A percentile compares a stretch with the other conserved stretches of the same genome.
These are phyloP conservation scores for Epicauta chinensis DNA, from an alignment of 1,140 invertebrate genomes.

Conservation along the genomic window DNA sequence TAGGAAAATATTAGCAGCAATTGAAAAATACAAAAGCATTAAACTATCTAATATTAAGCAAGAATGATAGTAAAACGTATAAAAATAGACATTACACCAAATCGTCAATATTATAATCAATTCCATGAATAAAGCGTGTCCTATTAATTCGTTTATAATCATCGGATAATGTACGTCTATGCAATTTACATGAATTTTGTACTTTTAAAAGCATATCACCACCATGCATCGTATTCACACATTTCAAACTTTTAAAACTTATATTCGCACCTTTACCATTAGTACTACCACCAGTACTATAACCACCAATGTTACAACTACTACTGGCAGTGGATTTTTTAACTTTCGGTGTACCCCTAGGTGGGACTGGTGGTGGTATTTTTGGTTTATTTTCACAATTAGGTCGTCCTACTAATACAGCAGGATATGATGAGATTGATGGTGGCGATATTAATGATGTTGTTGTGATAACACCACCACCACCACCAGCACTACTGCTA, in stretches of 20 bases:
- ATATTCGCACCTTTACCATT: conserved; percentile 38
- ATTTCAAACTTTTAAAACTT: conserved; percentile 7
- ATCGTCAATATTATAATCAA: too few species aligned
- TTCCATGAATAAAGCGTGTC: too few species aligned
- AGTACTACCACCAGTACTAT: conserved; percentile 37
- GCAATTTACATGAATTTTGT: too few species aligned
- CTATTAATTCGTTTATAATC: too few species aligned
- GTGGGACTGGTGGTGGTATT: conserved; percentile 74
- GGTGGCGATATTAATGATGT: conserved; percentile 53
- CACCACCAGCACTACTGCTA: too few species aligned
- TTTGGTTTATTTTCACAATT: conserved; percentile 51
- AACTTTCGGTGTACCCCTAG: conserved; percentile 64
- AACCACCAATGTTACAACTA: too few species aligned
- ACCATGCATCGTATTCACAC: conserved; percentile 3
- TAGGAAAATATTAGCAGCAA: background rate
- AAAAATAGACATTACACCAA: background rate
- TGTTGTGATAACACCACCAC: conserved; percentile 22
- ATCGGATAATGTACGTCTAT: too few species aligned
- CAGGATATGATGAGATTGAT: conserved; percentile 44
- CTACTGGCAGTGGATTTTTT: conserved; percentile 39
- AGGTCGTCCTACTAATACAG: conserved; percentile 44
- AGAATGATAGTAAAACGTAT: too few species aligned
- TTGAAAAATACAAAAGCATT: too few species aligned
- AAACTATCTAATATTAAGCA: too few species aligned
- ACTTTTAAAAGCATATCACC: conserved; percentile 5